Percentiles rank a stretch among this genome's conserved stretches.
These are phyloP conservation scores for Plutomurus gul DNA, from an alignment of 1,140 invertebrate species.

Conservation along the genomic window DNA sequence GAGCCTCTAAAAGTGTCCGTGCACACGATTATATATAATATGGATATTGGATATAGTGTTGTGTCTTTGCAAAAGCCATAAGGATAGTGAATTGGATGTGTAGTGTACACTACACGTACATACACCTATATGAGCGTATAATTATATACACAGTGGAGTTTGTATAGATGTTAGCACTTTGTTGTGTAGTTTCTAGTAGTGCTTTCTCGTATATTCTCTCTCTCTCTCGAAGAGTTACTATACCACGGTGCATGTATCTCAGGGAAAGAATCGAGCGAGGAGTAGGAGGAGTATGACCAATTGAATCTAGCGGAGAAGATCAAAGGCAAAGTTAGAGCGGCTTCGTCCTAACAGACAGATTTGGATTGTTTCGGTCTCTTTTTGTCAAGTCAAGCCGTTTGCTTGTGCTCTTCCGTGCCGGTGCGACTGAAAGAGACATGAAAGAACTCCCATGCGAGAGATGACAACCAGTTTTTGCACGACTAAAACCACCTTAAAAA, in stretches of 20 bases:
- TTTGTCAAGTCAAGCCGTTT: constrained; percentile 39
- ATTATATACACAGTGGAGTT: background rate
- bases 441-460: constrained; percentile 46
- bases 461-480: constrained; percentile 48
- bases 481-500: constrained; percentile 33
- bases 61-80: background rate
- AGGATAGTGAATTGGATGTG: background rate
- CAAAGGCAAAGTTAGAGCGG: constrained; percentile 50
- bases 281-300: constrained; percentile 53
- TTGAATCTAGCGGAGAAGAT: constrained; percentile 53
- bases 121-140: background rate
- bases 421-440: constrained; percentile 47
- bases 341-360: constrained; percentile 42
- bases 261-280: background rate
- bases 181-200: background rate
- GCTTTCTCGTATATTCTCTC: background rate
- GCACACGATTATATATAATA: background rate
- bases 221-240: too few species aligned
- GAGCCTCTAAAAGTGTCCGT: background rate
- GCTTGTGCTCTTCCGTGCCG: constrained; percentile 39
- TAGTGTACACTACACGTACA: background rate
- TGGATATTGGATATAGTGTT: background rate
- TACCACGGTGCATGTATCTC: background rate
- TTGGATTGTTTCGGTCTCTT: constrained; percentile 49
- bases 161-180: background rate